These are phyloP conservation scores for Lineus longissimus DNA, from an alignment of 1,140 invertebrate genomes.

Conservation along the genomic window DNA sequence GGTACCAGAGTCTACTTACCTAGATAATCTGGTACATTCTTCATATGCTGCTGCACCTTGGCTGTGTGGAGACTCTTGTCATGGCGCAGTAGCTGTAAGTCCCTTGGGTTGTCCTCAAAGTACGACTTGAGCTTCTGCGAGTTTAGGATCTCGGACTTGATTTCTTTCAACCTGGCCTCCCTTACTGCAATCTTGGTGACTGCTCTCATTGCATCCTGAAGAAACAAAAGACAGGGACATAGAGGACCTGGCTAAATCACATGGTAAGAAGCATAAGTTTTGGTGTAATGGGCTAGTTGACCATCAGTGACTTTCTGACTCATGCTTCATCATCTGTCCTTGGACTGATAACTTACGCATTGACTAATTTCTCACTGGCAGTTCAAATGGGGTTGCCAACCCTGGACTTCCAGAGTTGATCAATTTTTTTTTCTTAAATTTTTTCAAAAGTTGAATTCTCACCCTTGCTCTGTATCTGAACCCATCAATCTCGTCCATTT, in stretches of 20 bases:
- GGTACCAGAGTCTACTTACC: no score
- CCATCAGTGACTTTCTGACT: no score
- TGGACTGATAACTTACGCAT: no score
- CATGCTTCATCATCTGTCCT: not conserved
- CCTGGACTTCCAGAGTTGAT: no score
- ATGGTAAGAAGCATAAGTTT: no score
- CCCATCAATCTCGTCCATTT: slow-evolving; percentile 90
- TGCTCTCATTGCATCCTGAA: slow-evolving; percentile 83
- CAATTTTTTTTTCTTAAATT: no score
- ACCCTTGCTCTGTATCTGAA: slow-evolving; percentile 82
- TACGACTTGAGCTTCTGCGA: slow-evolving; percentile 89
- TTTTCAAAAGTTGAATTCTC: slow-evolving; percentile 1
- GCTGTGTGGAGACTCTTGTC: slow-evolving; percentile 87
- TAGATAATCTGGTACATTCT: slow-evolving; percentile 93
- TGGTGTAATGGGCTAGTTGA: no score
- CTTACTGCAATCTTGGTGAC: slow-evolving; percentile 87
- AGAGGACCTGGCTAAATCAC: slow-evolving; percentile 11
- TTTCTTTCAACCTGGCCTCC: slow-evolving; percentile 92
- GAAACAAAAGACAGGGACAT: not conserved
- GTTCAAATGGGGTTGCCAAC: no score
- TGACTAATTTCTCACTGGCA: no score
- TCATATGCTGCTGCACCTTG: slow-evolving; percentile 76
- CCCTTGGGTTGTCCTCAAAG: slow-evolving; percentile 91
- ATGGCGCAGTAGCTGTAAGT: slow-evolving; percentile 82
- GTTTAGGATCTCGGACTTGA: slow-evolving; percentile 88